These are phyloP conservation scores for Dryadula phaetusa DNA, from an alignment of 2,888 invertebrate genomes.

Conservation along the genomic window DNA sequence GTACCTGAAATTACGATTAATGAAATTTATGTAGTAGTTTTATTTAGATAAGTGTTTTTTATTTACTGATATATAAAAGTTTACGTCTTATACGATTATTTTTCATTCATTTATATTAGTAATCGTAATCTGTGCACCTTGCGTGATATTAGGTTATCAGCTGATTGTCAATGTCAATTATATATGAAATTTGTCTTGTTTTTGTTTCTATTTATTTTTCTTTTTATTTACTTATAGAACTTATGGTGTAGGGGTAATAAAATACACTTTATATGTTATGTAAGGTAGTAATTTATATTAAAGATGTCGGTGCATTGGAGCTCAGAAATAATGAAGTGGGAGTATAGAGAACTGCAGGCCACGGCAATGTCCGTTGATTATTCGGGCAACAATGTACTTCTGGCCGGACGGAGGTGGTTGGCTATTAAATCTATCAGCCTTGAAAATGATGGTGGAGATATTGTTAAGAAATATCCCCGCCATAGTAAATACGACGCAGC, in stretches of 20 bases:
- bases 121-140: not conserved
- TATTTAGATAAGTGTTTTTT: not conserved
- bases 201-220: constrained; percentile 19
- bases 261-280: constrained; percentile 20
- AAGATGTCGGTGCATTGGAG: constrained; percentile 80
- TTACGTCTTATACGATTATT: not conserved
- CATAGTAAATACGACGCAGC: constrained; percentile 97
- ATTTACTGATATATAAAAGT: not conserved
- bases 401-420: constrained; percentile 93
- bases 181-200: constrained; percentile 11
- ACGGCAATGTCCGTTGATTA: constrained; percentile 96
- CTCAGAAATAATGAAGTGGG: constrained; percentile 84
- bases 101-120: not conserved
- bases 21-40: not conserved
- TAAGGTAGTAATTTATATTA: constrained; percentile 15
- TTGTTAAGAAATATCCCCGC: constrained; percentile 90
- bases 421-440: constrained; percentile 90
- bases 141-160: constrained; percentile 26
- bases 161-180: constrained; percentile 36
- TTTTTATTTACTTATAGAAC: constrained; percentile 12
- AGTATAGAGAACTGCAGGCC: constrained; percentile 94
- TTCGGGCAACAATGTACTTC: constrained; percentile 92
- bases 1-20: not conserved
- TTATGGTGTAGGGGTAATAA: not conserved
- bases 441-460: constrained; percentile 86